Percentiles rank a stretch among this genome's conserved stretches.
Evolutionary conservation across 2,888 invertebrate genomes (phyloP).

Genomic region (Agrochola lychnidis): DNA sequence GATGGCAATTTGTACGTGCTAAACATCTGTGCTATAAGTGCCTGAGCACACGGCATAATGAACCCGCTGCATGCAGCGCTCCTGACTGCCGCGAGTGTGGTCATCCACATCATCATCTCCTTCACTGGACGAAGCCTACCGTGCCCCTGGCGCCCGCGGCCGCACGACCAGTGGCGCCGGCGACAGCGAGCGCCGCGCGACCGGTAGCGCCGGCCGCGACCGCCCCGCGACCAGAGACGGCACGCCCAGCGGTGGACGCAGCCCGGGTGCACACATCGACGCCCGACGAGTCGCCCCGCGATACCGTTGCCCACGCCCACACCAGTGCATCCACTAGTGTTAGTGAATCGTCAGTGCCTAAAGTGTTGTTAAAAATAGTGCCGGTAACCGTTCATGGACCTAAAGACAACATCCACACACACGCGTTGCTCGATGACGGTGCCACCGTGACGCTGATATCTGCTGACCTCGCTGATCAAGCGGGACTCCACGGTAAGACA

Average conservation of each 20-base stretch:
- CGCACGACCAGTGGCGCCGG: too few relatives aligned
- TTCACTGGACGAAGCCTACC: too few relatives aligned
- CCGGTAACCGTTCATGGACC: background rate
- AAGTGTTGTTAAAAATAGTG: conserved; percentile 7
- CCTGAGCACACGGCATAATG: too few relatives aligned
- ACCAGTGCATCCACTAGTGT: background rate
- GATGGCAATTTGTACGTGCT: too few relatives aligned
- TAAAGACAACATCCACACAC: background rate
- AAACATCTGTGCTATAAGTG: too few relatives aligned
- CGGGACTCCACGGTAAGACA: conserved; percentile 9
- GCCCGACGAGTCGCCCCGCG: background rate
- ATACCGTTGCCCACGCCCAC: background rate
- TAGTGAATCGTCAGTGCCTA: conserved; percentile 4
- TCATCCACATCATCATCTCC: too few relatives aligned
- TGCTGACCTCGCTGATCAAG: background rate
- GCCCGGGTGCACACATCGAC: background rate
- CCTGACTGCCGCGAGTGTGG: too few relatives aligned
- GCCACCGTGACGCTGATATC: conserved; percentile 5
- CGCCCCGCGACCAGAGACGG: background rate
- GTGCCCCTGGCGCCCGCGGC: too few relatives aligned
- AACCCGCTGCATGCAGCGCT: too few relatives aligned
- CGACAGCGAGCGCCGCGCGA: too few relatives aligned
- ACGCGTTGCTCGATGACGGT: conserved; percentile 2
- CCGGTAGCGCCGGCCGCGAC: background rate
- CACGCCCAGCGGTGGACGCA: background rate